A percentile compares a stretch with the other conserved stretches of the same genome.
Evolutionary conservation across 2,888 invertebrate species (phyloP).

Genomic region (Sepiola atlantica): DNA sequence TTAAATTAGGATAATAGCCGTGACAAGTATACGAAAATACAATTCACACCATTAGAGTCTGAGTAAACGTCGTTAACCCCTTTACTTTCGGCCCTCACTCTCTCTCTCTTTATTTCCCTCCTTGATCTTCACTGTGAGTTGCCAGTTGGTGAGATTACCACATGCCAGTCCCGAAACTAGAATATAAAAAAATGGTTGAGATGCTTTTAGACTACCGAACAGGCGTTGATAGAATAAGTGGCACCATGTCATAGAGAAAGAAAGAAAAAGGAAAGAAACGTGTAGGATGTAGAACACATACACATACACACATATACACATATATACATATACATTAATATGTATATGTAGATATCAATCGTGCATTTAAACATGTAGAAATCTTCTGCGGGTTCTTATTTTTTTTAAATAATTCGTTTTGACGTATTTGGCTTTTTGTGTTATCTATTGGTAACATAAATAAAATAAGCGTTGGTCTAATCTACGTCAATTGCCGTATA

Average conservation of each 20-base stretch:
- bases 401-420: too few species aligned
- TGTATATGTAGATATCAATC: not conserved
- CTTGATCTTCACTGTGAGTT: slow-evolving; percentile 32
- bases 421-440: too few species aligned
- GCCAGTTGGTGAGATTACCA: slow-evolving; percentile 32
- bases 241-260: not conserved
- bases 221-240: not conserved
- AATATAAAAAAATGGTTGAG: not conserved
- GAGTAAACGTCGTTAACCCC: not conserved
- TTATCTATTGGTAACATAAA: too few species aligned
- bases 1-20: not conserved
- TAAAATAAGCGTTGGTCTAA: too few species aligned
- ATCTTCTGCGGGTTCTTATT: too few species aligned
- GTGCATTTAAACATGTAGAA: too few species aligned
- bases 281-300: not conserved
- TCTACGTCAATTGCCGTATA: too few species aligned
- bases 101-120: not conserved
- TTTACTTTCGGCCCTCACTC: not conserved
- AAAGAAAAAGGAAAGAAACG: not conserved
- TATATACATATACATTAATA: not conserved
- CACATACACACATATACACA: not conserved
- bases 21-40: not conserved
- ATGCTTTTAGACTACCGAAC: not conserved
- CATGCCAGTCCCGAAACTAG: slow-evolving; percentile 32
- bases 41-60: not conserved